Percentiles rank a stretch among this genome's conserved stretches.
These are phyloP conservation scores for Drosophila mauritiana DNA, from an alignment of 1,140 invertebrate genomes.

Conservation along the genomic window DNA sequence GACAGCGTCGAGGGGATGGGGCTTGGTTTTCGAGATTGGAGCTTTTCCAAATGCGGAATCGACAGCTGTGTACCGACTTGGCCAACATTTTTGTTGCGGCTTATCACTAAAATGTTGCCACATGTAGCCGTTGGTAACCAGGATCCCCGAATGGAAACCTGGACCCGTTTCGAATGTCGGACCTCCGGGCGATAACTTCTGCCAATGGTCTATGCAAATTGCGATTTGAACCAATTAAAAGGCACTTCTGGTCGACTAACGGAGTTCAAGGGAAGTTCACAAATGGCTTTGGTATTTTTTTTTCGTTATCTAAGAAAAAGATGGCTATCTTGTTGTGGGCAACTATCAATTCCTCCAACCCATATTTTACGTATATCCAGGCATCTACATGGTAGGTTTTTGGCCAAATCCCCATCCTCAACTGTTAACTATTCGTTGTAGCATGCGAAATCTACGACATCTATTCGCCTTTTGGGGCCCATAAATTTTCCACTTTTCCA, in stretches of 20 bases:
- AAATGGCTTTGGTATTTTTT: neutral
- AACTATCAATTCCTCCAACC: constrained; percentile 17
- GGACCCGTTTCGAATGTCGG: constrained; percentile 57
- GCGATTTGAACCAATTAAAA: constrained; percentile 61
- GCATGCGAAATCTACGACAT: constrained; percentile 63
- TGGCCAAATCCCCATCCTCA: constrained; percentile 6
- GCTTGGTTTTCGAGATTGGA: constrained; percentile 21
- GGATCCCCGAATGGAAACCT: constrained; percentile 40
- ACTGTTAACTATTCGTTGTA: constrained; percentile 39
- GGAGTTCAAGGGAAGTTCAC: constrained; percentile 41
- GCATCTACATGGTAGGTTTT: constrained; percentile 7
- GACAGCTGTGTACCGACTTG: constrained; percentile 53
- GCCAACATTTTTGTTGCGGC: constrained; percentile 35
- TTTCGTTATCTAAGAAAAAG: constrained; percentile 12
- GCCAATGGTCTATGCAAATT: constrained; percentile 14
- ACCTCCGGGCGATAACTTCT: constrained; percentile 33
- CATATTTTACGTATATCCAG: constrained; percentile 26
- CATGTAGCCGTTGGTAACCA: constrained; percentile 21
- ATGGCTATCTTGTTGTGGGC: constrained; percentile 27
- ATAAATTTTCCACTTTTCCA: constrained; percentile 74
- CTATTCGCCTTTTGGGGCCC: constrained; percentile 68
- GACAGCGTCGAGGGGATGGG: constrained; percentile 26
- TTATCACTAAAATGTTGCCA: constrained; percentile 65
- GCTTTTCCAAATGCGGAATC: constrained; percentile 27
- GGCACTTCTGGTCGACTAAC: constrained; percentile 59